Evolutionary conservation across 1,140 invertebrate genomes (phyloP).

Genomic region (Globodera rostochiensis): DNA sequence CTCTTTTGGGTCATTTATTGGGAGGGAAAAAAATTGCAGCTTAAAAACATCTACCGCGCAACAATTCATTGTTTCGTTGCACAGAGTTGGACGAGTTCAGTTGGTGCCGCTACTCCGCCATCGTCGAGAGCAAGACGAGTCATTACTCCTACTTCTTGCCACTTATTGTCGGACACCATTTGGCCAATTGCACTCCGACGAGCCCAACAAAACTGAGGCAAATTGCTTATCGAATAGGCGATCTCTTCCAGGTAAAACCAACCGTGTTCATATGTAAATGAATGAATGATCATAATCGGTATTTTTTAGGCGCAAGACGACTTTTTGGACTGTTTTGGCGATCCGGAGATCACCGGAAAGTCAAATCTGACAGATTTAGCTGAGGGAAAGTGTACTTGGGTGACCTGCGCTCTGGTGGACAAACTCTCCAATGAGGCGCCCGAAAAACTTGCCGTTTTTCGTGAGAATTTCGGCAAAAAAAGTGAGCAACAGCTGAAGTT

Average conservation of each 20-base stretch:
- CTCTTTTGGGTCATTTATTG: too few relatives aligned
- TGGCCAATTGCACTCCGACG: conserved; percentile 73
- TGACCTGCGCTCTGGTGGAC: conserved; percentile 82
- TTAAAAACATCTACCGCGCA: too few relatives aligned
- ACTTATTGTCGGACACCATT: conserved; percentile 74
- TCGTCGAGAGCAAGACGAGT: conserved; percentile 91
- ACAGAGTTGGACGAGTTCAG: conserved; percentile 71
- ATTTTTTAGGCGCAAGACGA: conserved; percentile 73
- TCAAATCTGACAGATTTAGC: conserved; percentile 82
- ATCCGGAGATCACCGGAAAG: conserved; percentile 83
- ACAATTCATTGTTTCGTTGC: neutral
- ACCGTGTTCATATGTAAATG: too few relatives aligned
- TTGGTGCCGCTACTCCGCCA: conserved; percentile 82
- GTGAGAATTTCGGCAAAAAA: conserved; percentile 37
- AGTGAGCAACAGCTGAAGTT: conserved; percentile 13
- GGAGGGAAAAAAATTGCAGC: too few relatives aligned
- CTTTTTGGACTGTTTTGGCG: conserved; percentile 88
- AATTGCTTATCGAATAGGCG: conserved; percentile 90
- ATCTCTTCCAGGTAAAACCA: conserved; percentile 82
- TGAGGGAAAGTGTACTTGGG: conserved; percentile 94
- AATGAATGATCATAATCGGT: too few relatives aligned
- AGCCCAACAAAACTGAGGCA: conserved; percentile 74
- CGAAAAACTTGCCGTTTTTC: neutral
- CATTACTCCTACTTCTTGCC: conserved; percentile 93
- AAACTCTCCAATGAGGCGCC: conserved; percentile 31